Conservation (phyloP, 2,797 vertebrate species). For the Sebastiscus tertius region DNA sequence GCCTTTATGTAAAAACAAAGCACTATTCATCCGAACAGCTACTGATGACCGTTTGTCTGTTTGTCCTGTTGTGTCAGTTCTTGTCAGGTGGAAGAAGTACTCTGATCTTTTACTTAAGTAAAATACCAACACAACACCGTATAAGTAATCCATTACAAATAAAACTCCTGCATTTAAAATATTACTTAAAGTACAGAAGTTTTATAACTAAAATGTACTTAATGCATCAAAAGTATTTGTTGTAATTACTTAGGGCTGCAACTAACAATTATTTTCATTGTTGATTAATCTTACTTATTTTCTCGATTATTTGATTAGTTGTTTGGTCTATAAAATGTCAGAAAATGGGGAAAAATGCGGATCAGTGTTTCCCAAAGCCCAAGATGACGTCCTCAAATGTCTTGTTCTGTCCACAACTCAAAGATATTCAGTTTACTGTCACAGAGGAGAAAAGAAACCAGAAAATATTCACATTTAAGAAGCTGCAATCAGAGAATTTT, state of each 20-base stretch:
- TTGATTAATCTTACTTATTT: no score
- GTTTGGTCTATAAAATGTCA: no score
- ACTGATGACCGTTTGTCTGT: background rate
- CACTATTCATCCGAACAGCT: background rate
- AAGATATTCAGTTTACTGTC: no score
- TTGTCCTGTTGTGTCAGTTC: background rate
- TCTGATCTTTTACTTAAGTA: background rate
- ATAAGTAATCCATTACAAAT: background rate
- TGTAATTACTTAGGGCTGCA: background rate
- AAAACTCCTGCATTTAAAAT: background rate
- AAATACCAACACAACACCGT: background rate
- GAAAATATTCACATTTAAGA: no score
- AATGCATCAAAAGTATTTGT: background rate
- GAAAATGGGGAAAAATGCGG: no score
- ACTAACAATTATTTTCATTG: no score
- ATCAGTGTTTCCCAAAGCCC: no score
- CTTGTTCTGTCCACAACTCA: no score
- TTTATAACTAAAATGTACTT: background rate
- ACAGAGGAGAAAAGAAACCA: no score
- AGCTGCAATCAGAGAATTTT: no score
- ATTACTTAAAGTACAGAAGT: background rate
- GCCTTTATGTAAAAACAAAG: background rate
- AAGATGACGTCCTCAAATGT: no score
- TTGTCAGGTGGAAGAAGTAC: background rate
- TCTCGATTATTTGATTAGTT: no score